Conservation (phyloP, 2,797 vertebrate species). For the Danio choprae region DNA sequence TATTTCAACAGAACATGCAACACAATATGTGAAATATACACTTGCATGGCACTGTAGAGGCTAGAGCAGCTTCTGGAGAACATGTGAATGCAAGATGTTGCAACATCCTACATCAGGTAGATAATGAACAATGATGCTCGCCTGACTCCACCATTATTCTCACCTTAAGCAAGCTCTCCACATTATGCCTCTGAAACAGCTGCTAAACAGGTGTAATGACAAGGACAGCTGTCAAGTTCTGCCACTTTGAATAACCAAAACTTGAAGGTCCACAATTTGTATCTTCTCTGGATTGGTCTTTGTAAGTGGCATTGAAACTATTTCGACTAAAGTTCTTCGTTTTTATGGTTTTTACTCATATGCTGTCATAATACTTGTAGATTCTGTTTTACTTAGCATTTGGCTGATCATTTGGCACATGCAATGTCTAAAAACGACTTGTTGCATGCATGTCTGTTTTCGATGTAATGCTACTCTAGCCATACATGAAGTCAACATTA, state of each 20-base stretch:
- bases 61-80: neutral
- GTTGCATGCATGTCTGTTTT: neutral
- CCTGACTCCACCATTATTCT: neutral
- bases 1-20: neutral
- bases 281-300: neutral
- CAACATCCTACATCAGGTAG: conserved; percentile 6
- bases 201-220: conserved; percentile 13
- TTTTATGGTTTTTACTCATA: neutral
- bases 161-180: conserved; percentile 1
- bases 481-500: neutral
- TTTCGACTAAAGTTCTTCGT: neutral
- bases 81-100: neutral
- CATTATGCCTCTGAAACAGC: conserved; percentile 1
- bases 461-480: neutral
- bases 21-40: neutral
- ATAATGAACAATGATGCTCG: neutral
- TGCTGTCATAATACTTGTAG: neutral
- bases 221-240: conserved; percentile 9
- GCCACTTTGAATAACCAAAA: neutral
- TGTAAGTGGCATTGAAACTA: neutral
- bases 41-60: neutral
- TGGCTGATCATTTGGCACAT: neutral
- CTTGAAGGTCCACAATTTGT: neutral
- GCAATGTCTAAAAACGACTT: neutral
- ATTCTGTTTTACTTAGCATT: neutral